A percentile compares a stretch with the other conserved stretches of the same genome.
Evolutionary conservation across 2,888 invertebrate genomes (phyloP).

Genomic region (Drosophila flavopinicola): DNA sequence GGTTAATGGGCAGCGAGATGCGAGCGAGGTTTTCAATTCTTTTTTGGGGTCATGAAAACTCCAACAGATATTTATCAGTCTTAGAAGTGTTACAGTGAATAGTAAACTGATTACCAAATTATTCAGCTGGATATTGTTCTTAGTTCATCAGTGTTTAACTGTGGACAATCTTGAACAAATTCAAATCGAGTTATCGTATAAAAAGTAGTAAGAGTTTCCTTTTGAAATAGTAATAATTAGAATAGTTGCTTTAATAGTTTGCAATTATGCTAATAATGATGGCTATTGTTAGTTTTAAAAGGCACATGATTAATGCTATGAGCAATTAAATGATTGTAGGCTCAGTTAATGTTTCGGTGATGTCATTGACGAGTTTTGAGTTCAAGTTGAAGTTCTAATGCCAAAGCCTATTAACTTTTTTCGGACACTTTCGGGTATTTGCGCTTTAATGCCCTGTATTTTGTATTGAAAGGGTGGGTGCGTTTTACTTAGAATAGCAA

Average conservation of each 20-base stretch:
- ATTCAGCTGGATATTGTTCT: not conserved
- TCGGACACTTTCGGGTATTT: not conserved
- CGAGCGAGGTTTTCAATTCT: conserved; percentile 7
- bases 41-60: too few relatives aligned
- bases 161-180: too few relatives aligned
- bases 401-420: conserved; percentile 57
- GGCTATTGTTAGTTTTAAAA: conserved; percentile 20
- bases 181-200: too few relatives aligned
- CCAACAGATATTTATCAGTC: too few relatives aligned
- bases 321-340: conserved; percentile 53
- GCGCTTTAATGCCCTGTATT: not conserved
- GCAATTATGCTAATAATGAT: conserved; percentile 51
- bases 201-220: too few relatives aligned
- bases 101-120: not conserved
- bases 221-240: too few relatives aligned
- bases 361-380: conserved; percentile 45
- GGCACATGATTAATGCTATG: conserved; percentile 61
- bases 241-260: conserved; percentile 34
- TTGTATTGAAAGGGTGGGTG: not conserved
- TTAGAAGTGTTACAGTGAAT: too few relatives aligned
- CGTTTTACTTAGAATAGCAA: rapidly evolving
- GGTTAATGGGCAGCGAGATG: conserved; percentile 63
- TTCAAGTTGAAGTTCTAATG: conserved; percentile 44
- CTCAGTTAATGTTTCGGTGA: conserved; percentile 48
- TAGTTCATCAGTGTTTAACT: too few relatives aligned